Base-by-base conservation (phyloP, 1,140 invertebrate species). In the Steinernema khuongi region DNA sequence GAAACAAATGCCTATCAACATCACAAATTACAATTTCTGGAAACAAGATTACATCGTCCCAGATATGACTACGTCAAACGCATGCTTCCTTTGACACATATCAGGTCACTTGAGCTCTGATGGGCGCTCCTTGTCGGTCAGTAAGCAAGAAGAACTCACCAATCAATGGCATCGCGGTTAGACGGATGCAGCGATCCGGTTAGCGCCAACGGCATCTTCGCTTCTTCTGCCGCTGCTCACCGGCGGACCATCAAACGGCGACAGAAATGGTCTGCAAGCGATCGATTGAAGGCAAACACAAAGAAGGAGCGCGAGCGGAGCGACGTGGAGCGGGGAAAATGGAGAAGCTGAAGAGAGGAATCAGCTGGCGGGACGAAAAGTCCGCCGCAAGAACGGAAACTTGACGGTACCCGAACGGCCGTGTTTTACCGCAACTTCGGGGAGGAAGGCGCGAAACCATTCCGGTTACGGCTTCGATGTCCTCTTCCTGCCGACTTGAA, bases 81-180 rank as follows among this genome's bases (percentile, higher is more conserved):
- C n/a, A n/a, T n/a, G n/a, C n/a, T n/a, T n/a, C n/a, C n/a, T n/a
- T n/a, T n/a, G n/a, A n/a, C n/a, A n/a, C n/a, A n/a, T n/a, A n/a
- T n/a, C n/a, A n/a, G n/a, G n/a, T n/a, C n/a, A n/a, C n/a, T n/a
- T n/a, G n/a, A n/a, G n/a, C n/a, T n/a, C n/a, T n/a, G n/a, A n/a
- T n/a, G n/a, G n/a, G n/a, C n/a, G n/a, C n/a, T n/a, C n/a, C n/a
- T n/a, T n/a, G n/a, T n/a, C n/a, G n/a, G n/a, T n/a, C n/a, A n/a
- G n/a, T n/a, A n/a, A n/a, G n/a, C n/a, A n/a, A 60, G 28, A 78
- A 30, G 70, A 72, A 29, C 1, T 19, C 17, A 75, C 77, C 72
- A 81, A 70, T 81, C 79, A 14, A 77, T 77, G 14, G 76, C 70
- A 70, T 76, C 74, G 32, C 72, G 73, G 36, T 81, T 81, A 7